Evolutionary conservation across 1,140 invertebrate genomes (phyloP), one percentile per base, ranked within the genome.

Genomic region (Scaptodrosophila lebanonensis): DNA sequence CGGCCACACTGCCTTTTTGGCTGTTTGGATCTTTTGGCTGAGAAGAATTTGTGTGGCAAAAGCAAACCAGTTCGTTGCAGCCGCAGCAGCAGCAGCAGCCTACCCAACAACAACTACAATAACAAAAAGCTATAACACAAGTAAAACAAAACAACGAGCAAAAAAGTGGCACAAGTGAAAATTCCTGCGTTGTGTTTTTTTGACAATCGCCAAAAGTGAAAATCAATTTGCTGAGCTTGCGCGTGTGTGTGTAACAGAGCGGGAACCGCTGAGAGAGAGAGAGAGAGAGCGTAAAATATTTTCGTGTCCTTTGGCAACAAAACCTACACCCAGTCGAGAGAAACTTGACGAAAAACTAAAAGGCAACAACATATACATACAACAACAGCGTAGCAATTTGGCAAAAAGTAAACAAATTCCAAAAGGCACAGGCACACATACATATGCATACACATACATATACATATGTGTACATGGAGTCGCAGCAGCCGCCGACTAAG

Each of bases 141-240:
- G 32, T 36, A 54, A 64, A 54, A 52, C 53, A 66, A 66, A 49
- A 38, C 20, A 11, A 5, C 11, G 22, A 17, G 38, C 36, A 60
- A 65, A 52, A 60, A 79, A 79, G 75, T 79, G 75, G 75, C 75
- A 79, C 75, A 79, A 79, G 75, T 79, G 75, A 79, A 79, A 79
- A 79, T 79, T 79, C 75, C 75, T 73, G 69, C 52, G 62, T 65
- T 59, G 48, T 50, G 27, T 68, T 76, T 77, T 65, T 63, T 63
- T 57, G 60, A 63, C 60, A 58, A 29, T 66, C 53, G 43, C 75
- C 75, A 77, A 77, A 77, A 77, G 73, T 77, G 73, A 77, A 77
- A 77, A 77, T 77, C 73, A 79, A 77, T 77, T 79, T 65, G 69
- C 45, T 47, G 44, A 77, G 64, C 40, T 64, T 71, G 73, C 73